Evolutionary conservation across 2,888 invertebrate genomes (phyloP).

Genomic region (Parapristionchus giblindavisi): DNA sequence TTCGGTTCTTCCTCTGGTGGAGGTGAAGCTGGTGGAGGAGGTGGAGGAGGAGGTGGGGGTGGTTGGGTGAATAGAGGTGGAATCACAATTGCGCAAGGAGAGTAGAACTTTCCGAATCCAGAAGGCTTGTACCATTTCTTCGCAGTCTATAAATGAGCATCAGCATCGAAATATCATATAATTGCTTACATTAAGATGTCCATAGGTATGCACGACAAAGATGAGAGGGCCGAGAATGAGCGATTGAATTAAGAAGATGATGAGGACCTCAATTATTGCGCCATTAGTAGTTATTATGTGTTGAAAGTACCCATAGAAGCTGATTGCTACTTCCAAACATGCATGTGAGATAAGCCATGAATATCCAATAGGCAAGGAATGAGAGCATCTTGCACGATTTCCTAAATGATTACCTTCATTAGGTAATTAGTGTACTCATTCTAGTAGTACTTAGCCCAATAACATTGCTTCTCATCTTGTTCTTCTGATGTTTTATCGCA

Average conservation of each 20-base stretch:
- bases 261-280: constrained; percentile 13
- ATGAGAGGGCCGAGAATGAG: constrained; percentile 38
- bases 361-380: constrained; percentile 37
- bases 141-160: constrained; percentile 45
- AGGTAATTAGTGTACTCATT: neutral
- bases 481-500: constrained; percentile 10
- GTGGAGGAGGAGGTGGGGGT: neutral
- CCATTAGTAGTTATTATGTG: neutral
- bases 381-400: constrained; percentile 39
- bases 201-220: constrained; percentile 34
- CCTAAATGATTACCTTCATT: constrained; percentile 3
- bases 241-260: constrained; percentile 34
- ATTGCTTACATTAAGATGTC: constrained; percentile 24
- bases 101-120: constrained; percentile 45
- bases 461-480: constrained; percentile 31
- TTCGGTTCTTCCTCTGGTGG: constrained; percentile 5
- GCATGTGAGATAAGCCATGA: constrained; percentile 37
- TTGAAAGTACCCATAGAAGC: constrained; percentile 7
- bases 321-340: constrained; percentile 38
- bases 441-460: constrained; percentile 28
- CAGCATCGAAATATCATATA: neutral
- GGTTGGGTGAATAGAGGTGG: neutral
- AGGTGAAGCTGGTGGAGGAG: neutral
- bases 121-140: constrained; percentile 47
- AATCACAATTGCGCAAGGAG: constrained; percentile 44